Evolutionary conservation across 1,140 invertebrate genomes (phyloP).

Genomic region (Penaeus indicus): DNA sequence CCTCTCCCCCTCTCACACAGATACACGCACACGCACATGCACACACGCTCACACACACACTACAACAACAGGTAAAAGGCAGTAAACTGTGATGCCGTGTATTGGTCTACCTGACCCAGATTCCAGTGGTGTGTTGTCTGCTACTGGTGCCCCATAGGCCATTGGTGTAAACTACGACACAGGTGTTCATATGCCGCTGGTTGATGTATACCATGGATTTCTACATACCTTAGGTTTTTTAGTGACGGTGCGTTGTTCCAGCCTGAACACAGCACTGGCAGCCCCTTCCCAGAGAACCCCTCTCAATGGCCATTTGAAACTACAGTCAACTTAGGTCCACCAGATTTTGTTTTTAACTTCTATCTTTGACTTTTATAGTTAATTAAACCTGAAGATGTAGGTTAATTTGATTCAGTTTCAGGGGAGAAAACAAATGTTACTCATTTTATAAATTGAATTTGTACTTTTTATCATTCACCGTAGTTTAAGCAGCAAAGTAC

Average conservation of each 20-base stretch:
- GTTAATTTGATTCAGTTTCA: background rate
- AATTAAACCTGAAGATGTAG: slow-evolving; percentile 10
- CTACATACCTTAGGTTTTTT: slow-evolving; percentile 51
- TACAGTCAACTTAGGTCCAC: background rate
- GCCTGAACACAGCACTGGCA: slow-evolving; percentile 55
- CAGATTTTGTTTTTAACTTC: background rate
- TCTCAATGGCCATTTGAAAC: slow-evolving; percentile 55
- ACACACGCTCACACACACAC: no score
- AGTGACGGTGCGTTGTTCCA: slow-evolving; percentile 54
- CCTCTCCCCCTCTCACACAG: no score
- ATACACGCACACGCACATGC: no score
- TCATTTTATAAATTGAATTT: slow-evolving; percentile 6
- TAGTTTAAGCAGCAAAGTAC: no score
- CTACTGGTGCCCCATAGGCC: slow-evolving; percentile 48
- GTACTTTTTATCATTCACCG: no score
- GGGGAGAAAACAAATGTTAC: slow-evolving; percentile 27
- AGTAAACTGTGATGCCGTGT: slow-evolving; percentile 23
- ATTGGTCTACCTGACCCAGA: slow-evolving; percentile 15
- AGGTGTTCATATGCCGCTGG: slow-evolving; percentile 40
- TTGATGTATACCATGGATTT: slow-evolving; percentile 53
- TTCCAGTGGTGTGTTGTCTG: slow-evolving; percentile 31
- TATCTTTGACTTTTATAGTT: slow-evolving; percentile 21
- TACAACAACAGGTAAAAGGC: slow-evolving; percentile 31
- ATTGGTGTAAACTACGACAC: slow-evolving; percentile 16
- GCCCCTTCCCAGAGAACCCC: slow-evolving; percentile 59